Base-by-base conservation (phyloP, 1,140 invertebrate species). In the Solenopsis fugax region DNA sequence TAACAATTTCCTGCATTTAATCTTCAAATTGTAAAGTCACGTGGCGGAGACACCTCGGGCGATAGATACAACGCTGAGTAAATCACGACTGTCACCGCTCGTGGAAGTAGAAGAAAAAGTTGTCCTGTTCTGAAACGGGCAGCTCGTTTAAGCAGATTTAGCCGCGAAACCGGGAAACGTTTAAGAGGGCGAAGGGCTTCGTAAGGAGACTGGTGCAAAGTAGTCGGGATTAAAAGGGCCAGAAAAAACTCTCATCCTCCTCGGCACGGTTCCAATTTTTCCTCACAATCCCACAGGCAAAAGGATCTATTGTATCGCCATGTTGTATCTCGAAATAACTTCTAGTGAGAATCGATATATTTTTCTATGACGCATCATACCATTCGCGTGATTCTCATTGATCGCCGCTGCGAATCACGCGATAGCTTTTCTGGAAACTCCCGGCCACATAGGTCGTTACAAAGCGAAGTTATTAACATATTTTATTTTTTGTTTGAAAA, bases 111-210 rank as follows among this genome's bases (percentile, higher is more conserved):
- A 60, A 45, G 62, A 72, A 90, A 89, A 90, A 87, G 72, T 87
- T 87, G 77, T 87, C 76, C 62, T 58, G 60, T 89, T 71, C 80
- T 60, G 73, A 81, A 37, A 76, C 41, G 78, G 71, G 69, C 62
- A 58, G 54, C 85, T 84, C 80, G 88, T 89, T 90, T 90, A 90
- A 90, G 89, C 89, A 90, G 89, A 90, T 90, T 90, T 90, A 90
- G 88, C 86, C 89, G 86, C 86, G 86, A 81, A 89, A 87, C 89
- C 89, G 77, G 89, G 89, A 90, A 90, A 90, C 89, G 89, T 89
- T 90, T 90, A 90, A 90, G 88, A 90, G 88, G 86, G 78, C 56
- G 85, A 89, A 82, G 72, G 80, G 76, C 88, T 87, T 75, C 72
- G 78, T 84, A 34, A 87, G 54, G 48, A 72, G 64, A 13, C 76